Evolutionary conservation across 2,113 vertebrate species (phyloP).

Genomic region (Herpailurus yagouaroundi): DNA sequence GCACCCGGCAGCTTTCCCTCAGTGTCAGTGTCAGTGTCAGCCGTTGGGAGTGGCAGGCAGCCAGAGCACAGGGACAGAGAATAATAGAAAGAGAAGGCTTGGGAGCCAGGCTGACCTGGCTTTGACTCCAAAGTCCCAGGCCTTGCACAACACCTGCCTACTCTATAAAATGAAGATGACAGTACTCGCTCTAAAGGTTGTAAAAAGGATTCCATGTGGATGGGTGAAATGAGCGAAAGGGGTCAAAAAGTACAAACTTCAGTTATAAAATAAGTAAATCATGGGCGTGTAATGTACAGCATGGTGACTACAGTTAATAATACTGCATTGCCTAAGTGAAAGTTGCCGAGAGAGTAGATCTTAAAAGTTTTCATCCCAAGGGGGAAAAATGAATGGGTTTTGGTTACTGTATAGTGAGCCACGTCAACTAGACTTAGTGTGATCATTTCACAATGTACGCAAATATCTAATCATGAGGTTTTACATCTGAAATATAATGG

Average conservation of each 20-base stretch:
- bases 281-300: neutral
- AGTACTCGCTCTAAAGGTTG: neutral
- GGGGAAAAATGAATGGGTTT: no score
- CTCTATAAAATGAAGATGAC: accelerated
- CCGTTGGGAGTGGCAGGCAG: no score
- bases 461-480: neutral
- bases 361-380: neutral
- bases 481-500: neutral
- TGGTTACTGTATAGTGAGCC: neutral
- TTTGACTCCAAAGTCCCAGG: neutral
- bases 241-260: neutral
- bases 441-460: neutral
- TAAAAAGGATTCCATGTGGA: no score
- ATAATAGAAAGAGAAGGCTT: neutral
- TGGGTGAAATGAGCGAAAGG: neutral
- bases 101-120: neutral
- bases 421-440: neutral
- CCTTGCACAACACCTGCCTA: neutral
- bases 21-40: no score
- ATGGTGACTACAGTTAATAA: neutral
- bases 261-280: neutral
- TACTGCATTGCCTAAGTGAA: neutral
- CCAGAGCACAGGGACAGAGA: accelerated
- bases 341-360: neutral
- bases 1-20: neutral